Percentiles rank a stretch among this genome's conserved stretches.
These are phyloP conservation scores for Drosophila athabasca DNA, from an alignment of 1,140 invertebrate genomes.

Conservation along the genomic window DNA sequence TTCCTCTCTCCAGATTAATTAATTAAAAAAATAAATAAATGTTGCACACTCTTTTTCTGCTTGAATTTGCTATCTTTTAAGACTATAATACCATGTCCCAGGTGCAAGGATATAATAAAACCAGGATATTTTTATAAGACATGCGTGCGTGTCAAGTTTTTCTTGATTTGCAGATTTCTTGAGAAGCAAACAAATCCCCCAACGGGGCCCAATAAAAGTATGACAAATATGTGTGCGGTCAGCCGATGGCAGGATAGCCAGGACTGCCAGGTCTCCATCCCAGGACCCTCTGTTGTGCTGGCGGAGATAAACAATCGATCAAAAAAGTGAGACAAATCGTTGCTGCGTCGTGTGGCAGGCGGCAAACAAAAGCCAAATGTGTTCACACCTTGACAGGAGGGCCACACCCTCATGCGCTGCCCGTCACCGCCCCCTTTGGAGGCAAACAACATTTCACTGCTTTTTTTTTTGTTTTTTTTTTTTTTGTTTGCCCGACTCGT, in stretches of 20 bases:
- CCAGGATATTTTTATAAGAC: slow-evolving; percentile 1
- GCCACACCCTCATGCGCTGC: slow-evolving; percentile 27
- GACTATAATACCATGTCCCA: no score
- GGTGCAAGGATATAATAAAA: not conserved
- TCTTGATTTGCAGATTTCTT: not conserved
- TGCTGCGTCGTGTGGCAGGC: slow-evolving; percentile 42
- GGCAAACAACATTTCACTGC: slow-evolving; percentile 74
- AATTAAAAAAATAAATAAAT: no score
- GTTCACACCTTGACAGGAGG: slow-evolving; percentile 62
- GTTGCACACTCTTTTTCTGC: no score
- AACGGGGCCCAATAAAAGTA: slow-evolving; percentile 14
- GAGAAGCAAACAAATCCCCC: slow-evolving; percentile 5
- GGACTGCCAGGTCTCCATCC: not conserved
- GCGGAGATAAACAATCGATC: slow-evolving; percentile 67
- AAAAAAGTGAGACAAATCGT: slow-evolving; percentile 75
- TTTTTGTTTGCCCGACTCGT: slow-evolving; percentile 8
- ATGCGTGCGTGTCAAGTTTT: slow-evolving; percentile 29
- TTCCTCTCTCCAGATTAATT: no score
- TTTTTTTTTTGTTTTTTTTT: slow-evolving; percentile 2
- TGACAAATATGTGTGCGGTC: slow-evolving; percentile 62
- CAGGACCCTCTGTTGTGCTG: not conserved
- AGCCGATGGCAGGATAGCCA: not conserved
- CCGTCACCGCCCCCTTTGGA: slow-evolving; percentile 17
- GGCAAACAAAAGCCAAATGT: slow-evolving; percentile 78
- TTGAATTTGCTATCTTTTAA: no score